Conservation (phyloP, 2,113 vertebrate genomes). For the Globicephala melas region DNA sequence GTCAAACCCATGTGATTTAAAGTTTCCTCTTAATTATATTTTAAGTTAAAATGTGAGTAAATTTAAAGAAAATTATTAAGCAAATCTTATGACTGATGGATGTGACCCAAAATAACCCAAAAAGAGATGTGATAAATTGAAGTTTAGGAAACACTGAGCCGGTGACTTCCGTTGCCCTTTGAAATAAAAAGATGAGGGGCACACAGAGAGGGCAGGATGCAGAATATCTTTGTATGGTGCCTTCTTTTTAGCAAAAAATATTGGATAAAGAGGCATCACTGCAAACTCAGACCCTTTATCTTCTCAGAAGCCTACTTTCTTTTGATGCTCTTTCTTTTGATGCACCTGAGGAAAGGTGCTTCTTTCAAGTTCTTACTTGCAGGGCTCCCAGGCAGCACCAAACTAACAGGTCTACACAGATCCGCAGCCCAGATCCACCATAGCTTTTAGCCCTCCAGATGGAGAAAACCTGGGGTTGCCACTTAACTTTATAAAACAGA, state of each 20-base stretch:
- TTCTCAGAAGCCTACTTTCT: neutral
- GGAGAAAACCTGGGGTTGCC: neutral
- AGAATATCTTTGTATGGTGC: neutral
- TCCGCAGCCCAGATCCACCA: neutral
- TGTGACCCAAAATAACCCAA: neutral
- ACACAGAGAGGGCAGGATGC: neutral
- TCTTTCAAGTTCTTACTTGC: constrained; percentile 35
- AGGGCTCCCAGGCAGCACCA: neutral
- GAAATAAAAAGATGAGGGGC: constrained; percentile 13
- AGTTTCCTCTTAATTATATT: constrained; percentile 43
- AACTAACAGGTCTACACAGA: neutral
- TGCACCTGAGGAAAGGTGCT: neutral
- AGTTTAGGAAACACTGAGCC: neutral
- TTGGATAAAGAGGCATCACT: neutral
- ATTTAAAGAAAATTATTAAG: constrained; percentile 24
- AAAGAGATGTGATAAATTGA: constrained; percentile 4
- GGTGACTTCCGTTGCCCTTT: neutral
- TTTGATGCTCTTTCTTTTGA: constrained; percentile 1
- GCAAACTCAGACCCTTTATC: constrained; percentile 34
- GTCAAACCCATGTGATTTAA: neutral
- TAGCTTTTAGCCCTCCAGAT: neutral
- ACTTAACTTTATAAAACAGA: constrained; percentile 8
- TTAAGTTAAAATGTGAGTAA: constrained; percentile 38
- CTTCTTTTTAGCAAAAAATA: constrained; percentile 22
- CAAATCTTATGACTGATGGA: constrained; percentile 1